A percentile compares a stretch with the other conserved stretches of the same genome.
phyloP scores from a whole-genome alignment of 2,888 invertebrate genomes.

The Anthrax anthrax region DNA sequence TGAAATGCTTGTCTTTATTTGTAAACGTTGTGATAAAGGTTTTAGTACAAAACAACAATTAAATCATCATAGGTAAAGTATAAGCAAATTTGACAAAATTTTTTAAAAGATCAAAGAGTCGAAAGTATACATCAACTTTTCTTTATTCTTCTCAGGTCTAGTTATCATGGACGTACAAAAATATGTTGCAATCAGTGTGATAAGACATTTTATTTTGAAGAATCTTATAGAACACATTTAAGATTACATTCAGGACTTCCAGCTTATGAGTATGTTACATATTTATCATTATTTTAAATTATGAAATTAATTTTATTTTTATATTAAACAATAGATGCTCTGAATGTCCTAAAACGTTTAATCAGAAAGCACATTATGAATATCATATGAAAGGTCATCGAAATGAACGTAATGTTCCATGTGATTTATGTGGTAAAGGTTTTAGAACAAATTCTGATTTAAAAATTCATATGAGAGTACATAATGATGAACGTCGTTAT shows the following conservation, averaged over 20 bases:
- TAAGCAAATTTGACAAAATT: too few relatives aligned
- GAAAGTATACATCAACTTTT: too few relatives aligned
- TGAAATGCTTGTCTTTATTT: too few relatives aligned
- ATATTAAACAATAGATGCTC: constrained; percentile 13
- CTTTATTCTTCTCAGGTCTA: constrained; percentile 12
- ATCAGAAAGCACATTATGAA: constrained; percentile 19
- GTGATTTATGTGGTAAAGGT: constrained; percentile 18
- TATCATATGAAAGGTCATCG: constrained; percentile 20
- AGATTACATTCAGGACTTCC: constrained; percentile 18
- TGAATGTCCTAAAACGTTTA: constrained; percentile 19
- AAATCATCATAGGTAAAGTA: constrained; percentile 9
- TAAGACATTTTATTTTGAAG: constrained; percentile 14
- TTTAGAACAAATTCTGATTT: constrained; percentile 20
- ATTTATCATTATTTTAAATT: too few relatives aligned
- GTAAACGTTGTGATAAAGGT: background rate
- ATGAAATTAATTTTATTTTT: background rate
- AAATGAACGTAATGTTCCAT: constrained; percentile 21
- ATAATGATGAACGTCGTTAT: constrained; percentile 20
- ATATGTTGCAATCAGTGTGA: constrained; percentile 15
- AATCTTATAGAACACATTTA: constrained; percentile 16
- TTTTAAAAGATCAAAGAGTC: too few relatives aligned
- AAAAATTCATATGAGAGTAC: constrained; percentile 18
- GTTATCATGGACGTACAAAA: constrained; percentile 11
- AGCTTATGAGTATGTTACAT: constrained; percentile 13
- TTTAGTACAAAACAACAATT: constrained; percentile 2